A percentile compares a stretch with the other conserved stretches of the same genome.
These are phyloP conservation scores for Pemphredon lugubris DNA, from an alignment of 2,888 invertebrate species.

Conservation along the genomic window DNA sequence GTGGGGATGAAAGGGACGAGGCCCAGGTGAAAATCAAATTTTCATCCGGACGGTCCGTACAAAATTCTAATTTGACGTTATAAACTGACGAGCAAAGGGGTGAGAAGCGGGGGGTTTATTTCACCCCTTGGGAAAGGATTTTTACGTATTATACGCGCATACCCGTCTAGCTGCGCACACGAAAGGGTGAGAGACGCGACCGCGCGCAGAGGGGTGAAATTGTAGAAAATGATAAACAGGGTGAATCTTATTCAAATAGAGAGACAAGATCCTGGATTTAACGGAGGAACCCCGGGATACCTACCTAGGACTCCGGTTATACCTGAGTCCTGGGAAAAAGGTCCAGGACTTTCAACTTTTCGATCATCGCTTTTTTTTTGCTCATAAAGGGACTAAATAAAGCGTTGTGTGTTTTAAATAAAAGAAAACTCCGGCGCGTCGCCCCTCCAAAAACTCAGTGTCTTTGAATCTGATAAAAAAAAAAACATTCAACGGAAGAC, in stretches of 20 bases:
- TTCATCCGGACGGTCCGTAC: constrained; percentile 71
- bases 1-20: constrained; percentile 27
- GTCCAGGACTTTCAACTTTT: constrained; percentile 60
- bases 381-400: constrained; percentile 36
- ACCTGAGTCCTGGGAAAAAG: constrained; percentile 72
- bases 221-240: constrained; percentile 79
- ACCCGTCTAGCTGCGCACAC: constrained; percentile 52
- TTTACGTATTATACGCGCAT: constrained; percentile 68
- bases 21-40: constrained; percentile 76
- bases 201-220: constrained; percentile 61
- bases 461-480: constrained; percentile 1
- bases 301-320: constrained; percentile 43
- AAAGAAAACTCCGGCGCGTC: constrained; percentile 23
- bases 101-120: constrained; percentile 55
- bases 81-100: constrained; percentile 67
- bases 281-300: constrained; percentile 53
- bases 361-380: constrained; percentile 41
- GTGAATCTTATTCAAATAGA: constrained; percentile 80
- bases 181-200: constrained; percentile 60
- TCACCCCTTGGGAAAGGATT: constrained; percentile 78
- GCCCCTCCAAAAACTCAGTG: too few relatives aligned
- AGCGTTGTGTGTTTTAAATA: constrained; percentile 40
- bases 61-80: constrained; percentile 78
- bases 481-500: not conserved
- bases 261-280: constrained; percentile 77